These are phyloP conservation scores for Brachylomia viminalis DNA, from an alignment of 2,888 invertebrate species.

Conservation along the genomic window DNA sequence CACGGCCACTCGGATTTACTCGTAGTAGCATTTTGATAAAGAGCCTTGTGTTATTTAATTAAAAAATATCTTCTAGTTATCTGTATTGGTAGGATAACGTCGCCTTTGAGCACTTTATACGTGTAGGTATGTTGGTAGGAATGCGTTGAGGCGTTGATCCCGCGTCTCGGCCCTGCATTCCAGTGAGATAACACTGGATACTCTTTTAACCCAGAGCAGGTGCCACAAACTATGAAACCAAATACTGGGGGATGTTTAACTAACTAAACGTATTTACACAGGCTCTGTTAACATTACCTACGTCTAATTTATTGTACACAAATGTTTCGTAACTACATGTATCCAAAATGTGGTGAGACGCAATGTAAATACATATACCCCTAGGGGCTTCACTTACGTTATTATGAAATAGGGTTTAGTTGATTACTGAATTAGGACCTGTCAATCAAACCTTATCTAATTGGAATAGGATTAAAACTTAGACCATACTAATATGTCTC, in stretches of 20 bases:
- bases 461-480: slow-evolving; percentile 12
- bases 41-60: slow-evolving; percentile 69
- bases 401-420: slow-evolving; percentile 26
- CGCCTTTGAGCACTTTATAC: slow-evolving; percentile 64
- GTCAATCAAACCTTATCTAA: not conserved
- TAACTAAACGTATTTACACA: slow-evolving; percentile 78
- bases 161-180: slow-evolving; percentile 74
- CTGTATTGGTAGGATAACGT: slow-evolving; percentile 64
- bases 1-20: slow-evolving; percentile 51
- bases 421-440: slow-evolving; percentile 16
- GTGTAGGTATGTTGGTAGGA: slow-evolving; percentile 69
- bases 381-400: slow-evolving; percentile 36
- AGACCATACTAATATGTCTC: not conserved
- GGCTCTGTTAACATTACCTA: slow-evolving; percentile 69
- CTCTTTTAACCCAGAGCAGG: slow-evolving; percentile 66
- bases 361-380: slow-evolving; percentile 63
- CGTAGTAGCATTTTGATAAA: slow-evolving; percentile 54
- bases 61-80: slow-evolving; percentile 65
- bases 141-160: slow-evolving; percentile 77
- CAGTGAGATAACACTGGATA: slow-evolving; percentile 76
- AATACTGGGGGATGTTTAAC: slow-evolving; percentile 77
- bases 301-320: slow-evolving; percentile 75
- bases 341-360: slow-evolving; percentile 68
- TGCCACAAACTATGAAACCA: slow-evolving; percentile 75
- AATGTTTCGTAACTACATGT: slow-evolving; percentile 69